Conservation (phyloP, 2,797 vertebrate species). For the Garrulus glandarius region DNA sequence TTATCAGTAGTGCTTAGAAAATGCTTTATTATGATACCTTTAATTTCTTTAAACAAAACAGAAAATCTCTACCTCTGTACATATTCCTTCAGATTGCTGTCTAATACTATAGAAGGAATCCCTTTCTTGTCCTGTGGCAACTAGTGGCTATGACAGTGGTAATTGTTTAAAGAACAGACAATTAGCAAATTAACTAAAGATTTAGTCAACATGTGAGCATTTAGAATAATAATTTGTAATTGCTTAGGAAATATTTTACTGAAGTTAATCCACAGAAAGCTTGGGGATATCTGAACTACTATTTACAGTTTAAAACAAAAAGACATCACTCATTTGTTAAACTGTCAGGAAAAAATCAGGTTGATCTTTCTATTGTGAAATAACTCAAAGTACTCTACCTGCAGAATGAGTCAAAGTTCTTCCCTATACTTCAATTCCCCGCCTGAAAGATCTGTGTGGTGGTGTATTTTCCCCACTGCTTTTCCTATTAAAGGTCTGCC, state of each 20-base stretch:
- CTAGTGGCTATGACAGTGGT: conserved; percentile 38
- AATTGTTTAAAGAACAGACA: conserved; percentile 53
- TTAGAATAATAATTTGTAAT: not conserved
- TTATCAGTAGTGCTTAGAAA: not conserved
- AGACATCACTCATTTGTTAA: conserved; percentile 54
- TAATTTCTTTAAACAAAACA: conserved; percentile 36
- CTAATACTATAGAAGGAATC: conserved; percentile 43
- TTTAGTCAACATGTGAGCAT: not conserved
- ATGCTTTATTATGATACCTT: not conserved
- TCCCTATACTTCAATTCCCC: not conserved
- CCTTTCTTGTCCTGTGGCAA: conserved; percentile 43
- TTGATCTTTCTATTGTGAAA: conserved; percentile 13
- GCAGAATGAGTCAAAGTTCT: conserved; percentile 11
- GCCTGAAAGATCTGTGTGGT: not conserved
- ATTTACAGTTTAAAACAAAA: conserved; percentile 34
- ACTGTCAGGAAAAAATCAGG: conserved; percentile 36
- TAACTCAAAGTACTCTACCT: conserved; percentile 4
- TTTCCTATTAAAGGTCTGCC: too few species aligned
- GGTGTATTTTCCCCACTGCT: too few species aligned
- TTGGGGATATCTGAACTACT: conserved; percentile 17
- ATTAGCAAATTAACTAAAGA: conserved; percentile 43
- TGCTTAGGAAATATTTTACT: conserved; percentile 16
- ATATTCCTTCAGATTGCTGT: conserved; percentile 34
- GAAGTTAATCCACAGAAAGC: conserved; percentile 26
- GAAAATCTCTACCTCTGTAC: conserved; percentile 25